Evolutionary conservation across 2,888 invertebrate species (phyloP).

Genomic region (Macroteleia sp.): DNA sequence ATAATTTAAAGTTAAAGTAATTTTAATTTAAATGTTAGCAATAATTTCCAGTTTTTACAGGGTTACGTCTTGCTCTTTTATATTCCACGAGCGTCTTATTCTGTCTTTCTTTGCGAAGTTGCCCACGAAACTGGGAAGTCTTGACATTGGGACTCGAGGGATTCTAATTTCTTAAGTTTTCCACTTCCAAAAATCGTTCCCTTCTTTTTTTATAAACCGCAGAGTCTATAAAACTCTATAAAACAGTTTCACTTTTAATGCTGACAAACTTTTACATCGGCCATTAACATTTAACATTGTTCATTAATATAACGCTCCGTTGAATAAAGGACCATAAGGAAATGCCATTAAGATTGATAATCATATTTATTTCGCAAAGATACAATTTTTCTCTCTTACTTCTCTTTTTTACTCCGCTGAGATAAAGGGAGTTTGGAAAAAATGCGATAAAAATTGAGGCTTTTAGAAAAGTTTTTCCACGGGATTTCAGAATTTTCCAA

Average conservation of each 20-base stretch:
- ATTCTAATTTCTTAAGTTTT: conserved; percentile 64
- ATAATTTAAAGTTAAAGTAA: no score
- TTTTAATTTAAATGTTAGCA: no score
- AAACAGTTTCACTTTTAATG: conserved; percentile 45
- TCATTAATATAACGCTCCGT: conserved; percentile 38
- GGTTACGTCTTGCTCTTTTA: no score
- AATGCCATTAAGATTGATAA: conserved; percentile 40
- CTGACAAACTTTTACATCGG: conserved; percentile 40
- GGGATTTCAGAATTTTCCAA: conserved; percentile 63
- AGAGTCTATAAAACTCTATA: conserved; percentile 43
- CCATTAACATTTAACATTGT: conserved; percentile 53
- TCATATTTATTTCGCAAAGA: conserved; percentile 35
- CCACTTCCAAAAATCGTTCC: conserved; percentile 41
- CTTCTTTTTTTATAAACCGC: conserved; percentile 30
- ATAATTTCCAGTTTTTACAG: no score
- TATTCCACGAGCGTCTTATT: conserved; percentile 30
- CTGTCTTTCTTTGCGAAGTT: conserved; percentile 50
- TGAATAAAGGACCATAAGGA: conserved; percentile 31
- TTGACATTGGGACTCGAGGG: conserved; percentile 62
- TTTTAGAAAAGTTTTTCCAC: conserved; percentile 52
- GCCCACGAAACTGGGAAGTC: conserved; percentile 44
- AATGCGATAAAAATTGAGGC: conserved; percentile 55
- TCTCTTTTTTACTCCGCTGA: background rate
- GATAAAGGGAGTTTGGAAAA: conserved; percentile 24
- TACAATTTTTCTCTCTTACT: background rate